Conservation (phyloP, 2,113 vertebrate species). For the Emydocephalus ijimae region DNA sequence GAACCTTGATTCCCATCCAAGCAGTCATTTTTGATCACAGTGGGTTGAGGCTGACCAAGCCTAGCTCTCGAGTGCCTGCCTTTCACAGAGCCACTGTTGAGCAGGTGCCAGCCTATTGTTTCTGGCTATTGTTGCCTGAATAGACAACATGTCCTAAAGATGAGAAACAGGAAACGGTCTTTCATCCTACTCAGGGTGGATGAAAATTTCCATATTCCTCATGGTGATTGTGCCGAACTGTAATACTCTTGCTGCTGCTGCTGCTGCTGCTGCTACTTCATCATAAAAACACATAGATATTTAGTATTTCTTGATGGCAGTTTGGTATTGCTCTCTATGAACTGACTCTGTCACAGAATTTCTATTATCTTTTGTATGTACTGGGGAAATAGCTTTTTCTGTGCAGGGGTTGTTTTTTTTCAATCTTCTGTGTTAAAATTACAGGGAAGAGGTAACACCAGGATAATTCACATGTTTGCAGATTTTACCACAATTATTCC, state of each 20-base stretch:
- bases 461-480: neutral
- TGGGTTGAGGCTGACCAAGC: slow-evolving; percentile 64
- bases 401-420: neutral
- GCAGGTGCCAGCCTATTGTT: slow-evolving; percentile 74
- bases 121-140: slow-evolving; percentile 70
- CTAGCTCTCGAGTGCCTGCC: slow-evolving; percentile 47
- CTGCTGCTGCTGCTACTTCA: neutral
- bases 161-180: slow-evolving; percentile 75
- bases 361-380: neutral
- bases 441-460: neutral
- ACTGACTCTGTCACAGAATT: neutral
- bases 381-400: neutral
- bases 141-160: slow-evolving; percentile 79
- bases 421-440: neutral
- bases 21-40: slow-evolving; percentile 56
- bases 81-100: slow-evolving; percentile 58
- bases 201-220: slow-evolving; percentile 73
- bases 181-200: slow-evolving; percentile 64
- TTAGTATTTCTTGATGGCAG: slow-evolving; percentile 5
- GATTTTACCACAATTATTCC: neutral
- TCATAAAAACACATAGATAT: slow-evolving; percentile 23
- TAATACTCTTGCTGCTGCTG: slow-evolving; percentile 28
- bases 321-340: slow-evolving; percentile 9
- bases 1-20: slow-evolving; percentile 52
- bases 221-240: slow-evolving; percentile 62